Percentiles rank a stretch among this genome's conserved stretches.
These are phyloP conservation scores for Crossocerus cetratus DNA, from an alignment of 2,888 invertebrate genomes.

Conservation along the genomic window DNA sequence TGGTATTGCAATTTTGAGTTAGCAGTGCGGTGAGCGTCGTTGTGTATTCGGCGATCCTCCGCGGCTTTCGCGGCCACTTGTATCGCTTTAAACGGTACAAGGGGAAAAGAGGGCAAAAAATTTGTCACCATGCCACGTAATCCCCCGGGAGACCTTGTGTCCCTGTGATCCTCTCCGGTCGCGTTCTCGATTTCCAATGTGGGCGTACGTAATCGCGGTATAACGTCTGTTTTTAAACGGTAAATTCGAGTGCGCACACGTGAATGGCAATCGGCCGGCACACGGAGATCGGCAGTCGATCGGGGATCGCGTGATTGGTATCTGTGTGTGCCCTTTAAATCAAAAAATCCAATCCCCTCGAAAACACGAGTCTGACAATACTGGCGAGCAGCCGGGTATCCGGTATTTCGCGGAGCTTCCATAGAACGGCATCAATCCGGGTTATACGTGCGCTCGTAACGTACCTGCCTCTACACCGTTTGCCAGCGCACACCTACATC, in stretches of 20 bases:
- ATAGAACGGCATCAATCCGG: slow-evolving; percentile 55
- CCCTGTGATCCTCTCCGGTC: slow-evolving; percentile 11
- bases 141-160: slow-evolving; percentile 11
- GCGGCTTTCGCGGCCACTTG: not conserved
- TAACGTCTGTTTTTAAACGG: slow-evolving; percentile 59
- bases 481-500: slow-evolving; percentile 31
- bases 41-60: too few species aligned
- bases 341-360: slow-evolving; percentile 60
- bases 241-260: slow-evolving; percentile 48
- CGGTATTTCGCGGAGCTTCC: slow-evolving; percentile 53
- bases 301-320: slow-evolving; percentile 41
- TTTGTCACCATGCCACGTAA: not conserved
- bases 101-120: not conserved
- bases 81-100: not conserved
- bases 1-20: too few species aligned
- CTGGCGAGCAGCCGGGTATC: slow-evolving; percentile 53
- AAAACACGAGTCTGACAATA: slow-evolving; percentile 61
- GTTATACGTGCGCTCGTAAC: slow-evolving; percentile 58
- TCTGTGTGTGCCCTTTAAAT: slow-evolving; percentile 50
- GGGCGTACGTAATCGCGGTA: slow-evolving; percentile 52
- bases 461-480: slow-evolving; percentile 38
- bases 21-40: too few species aligned
- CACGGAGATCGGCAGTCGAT: slow-evolving; percentile 43
- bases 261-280: slow-evolving; percentile 34
- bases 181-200: slow-evolving; percentile 25